Evolutionary conservation across 2,113 vertebrate genomes (phyloP), one percentile per base, ranked within the genome.

Genomic region (Hirundichthys speculiger): DNA sequence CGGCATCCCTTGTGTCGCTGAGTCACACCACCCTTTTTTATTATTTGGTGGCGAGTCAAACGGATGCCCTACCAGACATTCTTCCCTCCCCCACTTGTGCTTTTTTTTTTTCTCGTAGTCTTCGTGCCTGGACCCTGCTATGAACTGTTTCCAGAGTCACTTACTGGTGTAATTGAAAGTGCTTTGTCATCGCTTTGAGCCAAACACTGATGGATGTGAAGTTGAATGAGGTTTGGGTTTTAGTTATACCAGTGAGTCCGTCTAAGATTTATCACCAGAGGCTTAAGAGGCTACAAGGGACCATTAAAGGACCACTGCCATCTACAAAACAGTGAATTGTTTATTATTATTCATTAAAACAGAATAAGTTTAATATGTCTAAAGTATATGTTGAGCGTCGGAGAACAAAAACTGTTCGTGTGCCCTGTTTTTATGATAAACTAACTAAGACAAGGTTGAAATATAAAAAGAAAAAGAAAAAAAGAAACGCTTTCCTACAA

Each of bases 191-290:
- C 93, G 89, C 93, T 94, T 95, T 94, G 91, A 91, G 92, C 92
- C 82, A 91, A 96, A 93, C 92, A 92, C 88, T 94, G 94, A 95
- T 94, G 92, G 91, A 94, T 94, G 94, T 94, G 93, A 90, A 94
- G 90, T 93, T 93, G 93, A 95, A 95, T 94, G 94, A 90, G 90
- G 92, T 93, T 94, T 95, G 93, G 94, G 91, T 94, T 96, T 95
- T 94, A 93, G 92, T 94, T 94, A 93, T 94, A 94, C 88, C 89
- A 82, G 88, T 72, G 85, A 92, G 93, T 89, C 87, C 62, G 91
- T 77, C 83, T 81, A 90, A 96, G 93, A 95, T 95, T 94, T 95
- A 95, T 94, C 93, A 93, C 92, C 84, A 79, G 84, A 60, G 79
- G 80, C 92, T 86, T 84, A 84, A 89, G 90, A 94, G 93, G 91